Conservation (phyloP, 2,113 vertebrate species). For the Stegostoma tigrinum region DNA sequence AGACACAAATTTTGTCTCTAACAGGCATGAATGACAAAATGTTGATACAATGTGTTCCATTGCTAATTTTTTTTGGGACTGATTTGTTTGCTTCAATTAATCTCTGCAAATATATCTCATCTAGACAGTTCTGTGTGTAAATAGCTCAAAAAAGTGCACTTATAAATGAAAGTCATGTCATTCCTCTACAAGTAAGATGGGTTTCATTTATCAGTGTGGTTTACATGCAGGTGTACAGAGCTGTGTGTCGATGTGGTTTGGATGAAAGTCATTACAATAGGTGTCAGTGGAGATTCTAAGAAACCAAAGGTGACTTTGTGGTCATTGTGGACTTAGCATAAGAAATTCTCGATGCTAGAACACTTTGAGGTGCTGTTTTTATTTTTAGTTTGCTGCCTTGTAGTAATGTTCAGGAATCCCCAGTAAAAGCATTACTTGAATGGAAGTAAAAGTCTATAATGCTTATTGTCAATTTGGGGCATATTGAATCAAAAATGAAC, state of each 20-base stretch:
- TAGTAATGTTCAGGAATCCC: not conserved
- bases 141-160: not conserved
- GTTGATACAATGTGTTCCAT: not conserved
- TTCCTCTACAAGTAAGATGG: not conserved
- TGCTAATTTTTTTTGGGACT: not conserved
- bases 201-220: not conserved
- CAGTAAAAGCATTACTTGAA: not conserved
- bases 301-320: not conserved
- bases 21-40: not conserved
- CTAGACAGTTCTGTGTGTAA: not conserved
- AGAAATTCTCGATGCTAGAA: not conserved
- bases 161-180: not conserved
- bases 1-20: too few species aligned
- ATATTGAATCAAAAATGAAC: not conserved
- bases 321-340: not conserved
- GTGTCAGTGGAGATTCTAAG: not conserved
- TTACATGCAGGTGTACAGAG: not conserved
- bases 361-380: not conserved
- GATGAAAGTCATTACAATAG: not conserved
- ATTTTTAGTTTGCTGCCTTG: not conserved
- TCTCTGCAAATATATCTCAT: not conserved
- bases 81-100: not conserved
- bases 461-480: not conserved
- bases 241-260: not conserved
- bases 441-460: not conserved